Conservation (phyloP, 2,113 vertebrate genomes). For the Alethe castanea region DNA sequence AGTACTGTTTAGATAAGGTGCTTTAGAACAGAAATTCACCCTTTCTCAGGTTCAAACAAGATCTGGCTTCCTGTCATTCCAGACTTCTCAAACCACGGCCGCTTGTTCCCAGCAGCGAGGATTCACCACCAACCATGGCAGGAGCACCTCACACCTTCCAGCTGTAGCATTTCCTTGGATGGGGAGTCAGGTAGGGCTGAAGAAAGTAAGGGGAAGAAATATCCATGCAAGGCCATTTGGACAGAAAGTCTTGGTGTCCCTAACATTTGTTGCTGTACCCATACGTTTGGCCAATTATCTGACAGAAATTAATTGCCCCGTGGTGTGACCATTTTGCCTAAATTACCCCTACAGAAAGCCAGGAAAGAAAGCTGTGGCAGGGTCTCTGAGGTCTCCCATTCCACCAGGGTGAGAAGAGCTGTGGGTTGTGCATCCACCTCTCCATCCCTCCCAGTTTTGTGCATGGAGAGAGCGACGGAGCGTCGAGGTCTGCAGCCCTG, state of each 20-base stretch:
- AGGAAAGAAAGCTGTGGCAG: not conserved
- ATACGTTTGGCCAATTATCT: not conserved
- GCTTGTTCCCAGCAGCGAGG: not conserved
- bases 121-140: accelerated
- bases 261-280: not conserved
- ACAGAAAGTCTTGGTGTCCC: accelerated
- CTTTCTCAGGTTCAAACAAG: constrained; percentile 17
- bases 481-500: not conserved
- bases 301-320: not conserved
- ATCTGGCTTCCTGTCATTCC: not conserved
- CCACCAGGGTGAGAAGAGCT: not conserved
- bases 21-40: constrained; percentile 20
- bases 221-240: not conserved
- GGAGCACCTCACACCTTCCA: accelerated
- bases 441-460: not conserved
- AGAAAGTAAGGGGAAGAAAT: not conserved
- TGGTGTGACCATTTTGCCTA: not conserved
- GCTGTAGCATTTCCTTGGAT: accelerated
- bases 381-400: not conserved
- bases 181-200: not conserved
- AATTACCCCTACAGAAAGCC: not conserved
- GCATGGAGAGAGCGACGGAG: accelerated
- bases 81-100: not conserved
- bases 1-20: constrained; percentile 1
- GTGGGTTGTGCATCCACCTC: not conserved